These are phyloP conservation scores for Picathartes gymnocephalus DNA, from an alignment of 2,113 vertebrate genomes.

Conservation along the genomic window DNA sequence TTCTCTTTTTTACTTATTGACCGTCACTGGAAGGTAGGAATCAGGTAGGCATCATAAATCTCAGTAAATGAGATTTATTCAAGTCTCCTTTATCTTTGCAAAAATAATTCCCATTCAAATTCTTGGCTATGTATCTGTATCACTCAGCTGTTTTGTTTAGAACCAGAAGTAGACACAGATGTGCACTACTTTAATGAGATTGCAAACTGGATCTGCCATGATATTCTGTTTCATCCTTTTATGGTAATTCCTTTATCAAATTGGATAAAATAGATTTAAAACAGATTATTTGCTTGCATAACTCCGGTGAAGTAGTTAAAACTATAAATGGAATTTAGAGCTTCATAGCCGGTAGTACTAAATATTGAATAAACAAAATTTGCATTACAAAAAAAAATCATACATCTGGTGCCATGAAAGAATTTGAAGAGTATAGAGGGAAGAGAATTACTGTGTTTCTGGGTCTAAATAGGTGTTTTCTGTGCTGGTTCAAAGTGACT, in stretches of 20 bases:
- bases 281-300: neutral
- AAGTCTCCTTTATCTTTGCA: neutral
- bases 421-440: rapidly evolving
- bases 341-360: neutral
- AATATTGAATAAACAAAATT: neutral
- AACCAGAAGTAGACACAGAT: neutral
- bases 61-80: neutral
- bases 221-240: neutral
- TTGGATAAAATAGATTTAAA: neutral
- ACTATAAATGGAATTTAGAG: neutral
- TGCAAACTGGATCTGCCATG: neutral
- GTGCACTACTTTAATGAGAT: neutral
- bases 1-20: neutral
- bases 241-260: neutral
- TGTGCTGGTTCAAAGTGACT: neutral
- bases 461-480: neutral
- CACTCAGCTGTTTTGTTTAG: neutral
- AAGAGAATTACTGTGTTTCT: neutral
- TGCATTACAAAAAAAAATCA: neutral
- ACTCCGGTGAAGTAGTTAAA: neutral
- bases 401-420: neutral
- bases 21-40: neutral
- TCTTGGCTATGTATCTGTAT: neutral
- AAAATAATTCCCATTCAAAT: neutral
- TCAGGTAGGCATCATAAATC: too few species aligned